Percentiles rank a stretch among this genome's conserved stretches.
Evolutionary conservation across 2,888 invertebrate genomes (phyloP).

Genomic region (Plutella xylostella): DNA sequence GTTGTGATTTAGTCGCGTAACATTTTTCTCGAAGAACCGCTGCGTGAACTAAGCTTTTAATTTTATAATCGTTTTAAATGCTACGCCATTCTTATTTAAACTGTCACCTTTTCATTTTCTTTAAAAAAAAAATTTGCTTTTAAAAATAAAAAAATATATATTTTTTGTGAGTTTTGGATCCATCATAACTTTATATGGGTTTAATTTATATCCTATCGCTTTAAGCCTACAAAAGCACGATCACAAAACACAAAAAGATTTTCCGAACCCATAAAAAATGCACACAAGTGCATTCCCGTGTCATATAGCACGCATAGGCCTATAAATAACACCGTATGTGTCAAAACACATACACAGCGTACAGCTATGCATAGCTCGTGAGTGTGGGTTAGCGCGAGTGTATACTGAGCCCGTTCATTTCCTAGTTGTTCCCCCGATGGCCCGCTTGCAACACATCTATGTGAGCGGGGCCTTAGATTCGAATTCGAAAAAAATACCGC

Average conservation of each 20-base stretch:
- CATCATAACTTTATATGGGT: no score
- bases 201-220: background rate
- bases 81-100: no score
- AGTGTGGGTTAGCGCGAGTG: conserved; percentile 34
- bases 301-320: conserved; percentile 29
- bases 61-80: background rate
- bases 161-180: no score
- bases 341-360: conserved; percentile 45
- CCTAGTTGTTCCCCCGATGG: conserved; percentile 64
- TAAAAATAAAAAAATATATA: background rate
- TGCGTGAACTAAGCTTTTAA: conserved; percentile 22
- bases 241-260: background rate
- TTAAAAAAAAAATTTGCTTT: no score
- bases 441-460: conserved; percentile 64
- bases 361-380: conserved; percentile 31
- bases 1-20: conserved; percentile 61
- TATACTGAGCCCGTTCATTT: conserved; percentile 49
- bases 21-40: conserved; percentile 57
- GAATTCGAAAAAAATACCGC: conserved; percentile 28
- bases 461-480: conserved; percentile 59
- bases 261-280: no score
- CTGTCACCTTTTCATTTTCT: background rate
- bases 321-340: conserved; percentile 48
- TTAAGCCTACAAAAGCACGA: background rate
- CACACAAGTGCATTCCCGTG: conserved; percentile 19